Percentiles rank a stretch among this genome's conserved stretches.
These are phyloP conservation scores for Seladonia tumulorum DNA, from an alignment of 2,888 invertebrate genomes.

Conservation along the genomic window DNA sequence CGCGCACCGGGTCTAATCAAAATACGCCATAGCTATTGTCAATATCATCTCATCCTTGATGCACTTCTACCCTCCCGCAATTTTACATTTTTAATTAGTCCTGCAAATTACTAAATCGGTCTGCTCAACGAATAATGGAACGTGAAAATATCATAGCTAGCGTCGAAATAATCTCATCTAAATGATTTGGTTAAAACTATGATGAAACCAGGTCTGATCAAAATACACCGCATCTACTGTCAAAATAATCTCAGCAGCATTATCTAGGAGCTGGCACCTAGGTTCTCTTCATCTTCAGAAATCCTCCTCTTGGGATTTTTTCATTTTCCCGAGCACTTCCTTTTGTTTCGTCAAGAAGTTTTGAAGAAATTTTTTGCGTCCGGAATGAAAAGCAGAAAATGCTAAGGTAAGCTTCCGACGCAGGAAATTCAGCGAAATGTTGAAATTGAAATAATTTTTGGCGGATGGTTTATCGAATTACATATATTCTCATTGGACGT, in stretches of 20 bases:
- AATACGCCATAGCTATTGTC: neutral
- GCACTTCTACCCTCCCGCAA: too few species aligned
- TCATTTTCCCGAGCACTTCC: neutral
- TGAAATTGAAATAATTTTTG: neutral
- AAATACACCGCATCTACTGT: neutral
- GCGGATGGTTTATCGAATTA: neutral
- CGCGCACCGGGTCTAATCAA: neutral
- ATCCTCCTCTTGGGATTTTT: neutral
- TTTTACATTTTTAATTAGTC: too few species aligned
- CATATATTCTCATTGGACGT: neutral
- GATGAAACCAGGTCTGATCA: neutral
- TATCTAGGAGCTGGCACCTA: neutral
- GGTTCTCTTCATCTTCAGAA: neutral
- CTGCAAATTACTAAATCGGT: too few species aligned
- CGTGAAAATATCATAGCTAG: too few species aligned
- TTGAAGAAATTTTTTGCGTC: neutral
- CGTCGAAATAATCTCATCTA: too few species aligned
- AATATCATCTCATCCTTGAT: too few species aligned
- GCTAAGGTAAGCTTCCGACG: neutral
- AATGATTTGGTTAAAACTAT: too few species aligned
- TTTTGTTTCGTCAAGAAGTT: neutral
- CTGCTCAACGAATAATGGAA: too few species aligned
- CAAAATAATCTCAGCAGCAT: neutral
- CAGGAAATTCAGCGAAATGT: neutral
- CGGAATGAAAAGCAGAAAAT: neutral